Conservation (phyloP, 2,797 vertebrate species). For the Brotula barbata region DNA sequence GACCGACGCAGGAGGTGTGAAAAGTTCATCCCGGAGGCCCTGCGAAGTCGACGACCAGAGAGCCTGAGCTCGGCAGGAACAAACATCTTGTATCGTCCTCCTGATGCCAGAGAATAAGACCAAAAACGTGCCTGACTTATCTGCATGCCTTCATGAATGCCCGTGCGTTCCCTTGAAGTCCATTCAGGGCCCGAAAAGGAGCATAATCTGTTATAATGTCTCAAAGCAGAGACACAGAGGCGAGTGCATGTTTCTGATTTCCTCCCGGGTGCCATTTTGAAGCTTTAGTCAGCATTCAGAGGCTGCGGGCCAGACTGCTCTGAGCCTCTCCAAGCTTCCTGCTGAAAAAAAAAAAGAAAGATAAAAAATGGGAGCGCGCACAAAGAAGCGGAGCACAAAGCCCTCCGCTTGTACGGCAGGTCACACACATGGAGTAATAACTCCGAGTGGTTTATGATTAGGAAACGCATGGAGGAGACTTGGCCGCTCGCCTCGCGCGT, state of each 20-base stretch:
- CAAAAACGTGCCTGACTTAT: no score
- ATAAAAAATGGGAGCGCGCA: no score
- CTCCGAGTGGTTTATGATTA: slow-evolving; percentile 2
- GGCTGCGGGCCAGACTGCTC: slow-evolving; percentile 30
- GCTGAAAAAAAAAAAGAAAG: slow-evolving; percentile 4
- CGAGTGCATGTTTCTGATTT: slow-evolving; percentile 60
- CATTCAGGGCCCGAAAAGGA: slow-evolving; percentile 1
- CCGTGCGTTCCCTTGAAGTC: slow-evolving; percentile 35
- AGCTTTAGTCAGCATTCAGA: slow-evolving; percentile 24
- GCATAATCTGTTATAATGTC: slow-evolving; percentile 44
- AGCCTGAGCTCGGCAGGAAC: background rate
- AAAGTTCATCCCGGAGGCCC: no score
- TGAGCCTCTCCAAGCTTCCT: slow-evolving; percentile 16
- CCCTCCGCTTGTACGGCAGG: background rate
- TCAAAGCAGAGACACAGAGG: slow-evolving; percentile 42
- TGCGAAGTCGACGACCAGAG: no score
- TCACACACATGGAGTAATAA: background rate
- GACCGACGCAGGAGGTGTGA: no score
- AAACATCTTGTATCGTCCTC: no score
- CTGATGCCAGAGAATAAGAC: no score
- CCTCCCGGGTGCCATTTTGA: slow-evolving; percentile 53
- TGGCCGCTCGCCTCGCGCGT: slow-evolving; percentile 17
- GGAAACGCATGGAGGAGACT: slow-evolving; percentile 4
- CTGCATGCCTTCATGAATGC: background rate
- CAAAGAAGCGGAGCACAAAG: slow-evolving; percentile 11